Conservation (phyloP, 2,888 invertebrate species). For the Metalampra italica region DNA sequence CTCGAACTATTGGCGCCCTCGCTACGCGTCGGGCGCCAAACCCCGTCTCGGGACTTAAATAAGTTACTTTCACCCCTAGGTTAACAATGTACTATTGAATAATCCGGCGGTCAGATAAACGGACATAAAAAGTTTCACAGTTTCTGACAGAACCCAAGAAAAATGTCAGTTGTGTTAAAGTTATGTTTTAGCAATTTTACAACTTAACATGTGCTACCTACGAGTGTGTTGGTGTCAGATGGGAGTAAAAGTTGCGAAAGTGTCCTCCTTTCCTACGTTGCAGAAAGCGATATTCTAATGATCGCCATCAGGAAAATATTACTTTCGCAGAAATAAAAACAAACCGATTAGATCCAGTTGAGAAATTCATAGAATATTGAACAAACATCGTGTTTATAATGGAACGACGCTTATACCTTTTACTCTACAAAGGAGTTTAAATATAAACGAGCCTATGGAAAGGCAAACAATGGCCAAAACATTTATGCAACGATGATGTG, state of each 20-base stretch:
- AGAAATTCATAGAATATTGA: neutral
- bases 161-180: too few species aligned
- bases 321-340: neutral
- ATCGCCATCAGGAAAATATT: neutral
- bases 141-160: too few species aligned
- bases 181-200: too few species aligned
- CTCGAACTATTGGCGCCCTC: too few species aligned
- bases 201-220: neutral
- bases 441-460: constrained; percentile 7
- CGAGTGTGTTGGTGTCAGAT: neutral
- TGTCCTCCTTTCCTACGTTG: neutral
- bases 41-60: too few species aligned
- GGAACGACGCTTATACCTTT: neutral
- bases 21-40: too few species aligned
- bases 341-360: constrained; percentile 2
- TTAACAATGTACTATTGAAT: too few species aligned
- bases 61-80: too few species aligned
- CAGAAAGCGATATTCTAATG: neutral
- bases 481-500: constrained; percentile 7
- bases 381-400: constrained; percentile 1
- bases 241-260: neutral
- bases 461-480: constrained; percentile 8
- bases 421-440: constrained; percentile 1
- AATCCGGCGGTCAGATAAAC: too few species aligned
- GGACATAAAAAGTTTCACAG: too few species aligned